Evolutionary conservation across 2,888 invertebrate genomes (phyloP), one percentile per base, ranked within the genome.

Genomic region (Palloptera scutellata): DNA sequence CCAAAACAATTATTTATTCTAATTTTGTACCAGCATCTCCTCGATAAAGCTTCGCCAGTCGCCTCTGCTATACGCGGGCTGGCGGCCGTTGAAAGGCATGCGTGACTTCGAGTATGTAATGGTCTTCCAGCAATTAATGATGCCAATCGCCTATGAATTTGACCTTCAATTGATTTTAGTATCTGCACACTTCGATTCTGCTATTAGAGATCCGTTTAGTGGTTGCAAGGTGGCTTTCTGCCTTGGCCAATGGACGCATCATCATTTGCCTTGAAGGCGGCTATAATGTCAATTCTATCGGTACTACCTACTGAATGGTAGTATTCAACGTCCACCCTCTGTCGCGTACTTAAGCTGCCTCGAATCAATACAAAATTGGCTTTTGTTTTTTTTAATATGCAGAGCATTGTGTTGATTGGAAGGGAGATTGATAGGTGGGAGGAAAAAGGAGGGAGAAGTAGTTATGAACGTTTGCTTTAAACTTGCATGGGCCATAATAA

Each of bases 121-220:
- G 19, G 94, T 94, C 41, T 95, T 98, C 85, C 90, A 91, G 48
- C 91, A 94, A 76, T 86, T 98, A 5, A 88, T 98, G n/a, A 88
- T 98, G 82, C 98, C 98, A 0, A 89, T 98, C 63, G 94, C 95
- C 1, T 94, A 95, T 84, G 92, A 96, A 82, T 98, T 90, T 86
- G 89, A 90, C 79, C 96, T 96, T 0, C 91, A 96, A 76, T 86
- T 97, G 45, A 91, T 97, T 40, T 83, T 97, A 45, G 90, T 97
- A 15, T 95, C 96, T 0, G 95, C 96, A 20, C 97, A 97, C 1
- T 97, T 96, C 82, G 97, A 97, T 86, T 96, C 96, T 13, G 94
- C 94, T 62, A 87, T 92, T 57, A 92, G 93, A 0, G 95, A 95
- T 86, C 93, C 93, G 0, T 86, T 96, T 0, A 95, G 95, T 79